These are phyloP conservation scores for Siniperca undulata DNA, from an alignment of 2,797 vertebrate genomes.

Conservation along the genomic window DNA sequence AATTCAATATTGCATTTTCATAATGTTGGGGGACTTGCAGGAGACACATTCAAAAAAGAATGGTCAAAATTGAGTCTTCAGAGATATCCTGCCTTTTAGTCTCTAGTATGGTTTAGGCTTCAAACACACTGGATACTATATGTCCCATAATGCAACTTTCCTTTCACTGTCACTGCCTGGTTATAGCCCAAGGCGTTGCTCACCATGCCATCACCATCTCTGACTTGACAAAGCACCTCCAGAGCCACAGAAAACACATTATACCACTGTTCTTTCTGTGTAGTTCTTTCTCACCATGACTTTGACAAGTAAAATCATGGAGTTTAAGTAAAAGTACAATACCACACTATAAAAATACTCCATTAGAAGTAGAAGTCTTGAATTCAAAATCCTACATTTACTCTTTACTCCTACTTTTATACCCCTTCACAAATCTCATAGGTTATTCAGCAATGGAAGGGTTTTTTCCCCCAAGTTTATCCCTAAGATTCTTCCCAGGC, in stretches of 20 bases:
- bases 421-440: background rate
- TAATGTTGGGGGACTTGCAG: background rate
- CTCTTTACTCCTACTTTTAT: background rate
- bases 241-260: conserved; percentile 12
- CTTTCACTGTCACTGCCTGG: background rate
- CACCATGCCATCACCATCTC: conserved; percentile 9
- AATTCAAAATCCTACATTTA: background rate
- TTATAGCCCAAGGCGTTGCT: conserved; percentile 1
- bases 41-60: background rate
- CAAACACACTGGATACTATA: background rate
- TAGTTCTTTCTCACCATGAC: background rate
- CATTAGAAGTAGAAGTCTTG: background rate
- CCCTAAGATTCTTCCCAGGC: background rate
- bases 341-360: background rate
- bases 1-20: background rate
- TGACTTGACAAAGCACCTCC: conserved; percentile 10
- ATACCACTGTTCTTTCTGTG: background rate
- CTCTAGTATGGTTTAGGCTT: background rate
- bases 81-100: background rate
- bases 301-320: background rate
- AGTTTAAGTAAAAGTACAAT: background rate
- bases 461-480: background rate
- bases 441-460: background rate
- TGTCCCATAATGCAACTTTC: background rate
- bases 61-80: background rate